phyloP scores from a whole-genome alignment of 2,113 vertebrate species.

The Sarotherodon lohbergeri region DNA sequence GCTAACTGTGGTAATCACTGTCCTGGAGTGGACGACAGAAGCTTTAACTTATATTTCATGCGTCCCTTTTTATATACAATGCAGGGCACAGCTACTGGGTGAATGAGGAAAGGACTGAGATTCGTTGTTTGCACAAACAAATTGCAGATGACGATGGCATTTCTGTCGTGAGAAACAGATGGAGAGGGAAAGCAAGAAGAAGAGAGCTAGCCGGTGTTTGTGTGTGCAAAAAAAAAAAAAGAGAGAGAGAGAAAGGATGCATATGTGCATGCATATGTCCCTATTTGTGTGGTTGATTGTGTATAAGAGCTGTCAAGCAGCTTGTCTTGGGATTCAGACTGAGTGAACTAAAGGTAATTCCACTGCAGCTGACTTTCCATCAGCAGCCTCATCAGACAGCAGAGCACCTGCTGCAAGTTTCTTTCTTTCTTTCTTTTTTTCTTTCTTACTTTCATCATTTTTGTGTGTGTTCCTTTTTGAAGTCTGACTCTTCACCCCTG shows the following conservation, averaged over 20 bases:
- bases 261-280: slow-evolving; percentile 4
- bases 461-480: neutral
- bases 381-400: neutral
- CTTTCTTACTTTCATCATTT: neutral
- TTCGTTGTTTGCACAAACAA: slow-evolving; percentile 11
- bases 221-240: neutral
- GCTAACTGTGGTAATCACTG: neutral
- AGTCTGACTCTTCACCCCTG: slow-evolving; percentile 5
- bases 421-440: neutral
- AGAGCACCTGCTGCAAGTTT: slow-evolving; percentile 7
- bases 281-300: neutral
- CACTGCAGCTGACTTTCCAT: slow-evolving; percentile 6
- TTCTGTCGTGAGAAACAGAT: neutral
- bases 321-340: slow-evolving; percentile 18
- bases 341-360: slow-evolving; percentile 42
- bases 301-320: neutral
- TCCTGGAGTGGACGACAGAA: neutral
- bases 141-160: slow-evolving; percentile 15
- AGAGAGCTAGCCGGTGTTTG: neutral
- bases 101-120: neutral
- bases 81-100: neutral
- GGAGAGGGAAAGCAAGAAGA: neutral
- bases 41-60: neutral
- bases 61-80: neutral
- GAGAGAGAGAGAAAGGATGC: neutral